phyloP scores from a whole-genome alignment of 2,797 vertebrate species.

The Rhabdomys pumilio region DNA sequence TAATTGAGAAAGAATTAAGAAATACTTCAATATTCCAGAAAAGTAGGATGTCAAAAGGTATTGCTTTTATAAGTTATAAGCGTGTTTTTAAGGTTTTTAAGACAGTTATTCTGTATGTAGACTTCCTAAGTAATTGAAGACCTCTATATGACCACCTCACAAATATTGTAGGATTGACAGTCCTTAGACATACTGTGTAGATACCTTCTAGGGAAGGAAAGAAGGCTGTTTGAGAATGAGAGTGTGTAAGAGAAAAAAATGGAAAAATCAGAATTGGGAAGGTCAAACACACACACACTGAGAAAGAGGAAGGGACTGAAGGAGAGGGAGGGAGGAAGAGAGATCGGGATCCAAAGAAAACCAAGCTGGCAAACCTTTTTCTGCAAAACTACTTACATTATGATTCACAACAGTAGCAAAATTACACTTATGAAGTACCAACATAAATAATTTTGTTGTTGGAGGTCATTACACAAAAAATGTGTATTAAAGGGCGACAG shows the following conservation, averaged over 20 bases:
- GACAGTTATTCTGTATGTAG: background rate
- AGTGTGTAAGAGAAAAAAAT: background rate
- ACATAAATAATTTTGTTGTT: background rate
- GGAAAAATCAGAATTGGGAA: background rate
- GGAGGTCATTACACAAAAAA: background rate
- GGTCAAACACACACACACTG: too few relatives aligned
- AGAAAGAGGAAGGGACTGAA: too few relatives aligned
- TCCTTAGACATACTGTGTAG: background rate
- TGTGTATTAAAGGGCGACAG: background rate
- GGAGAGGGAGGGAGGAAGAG: too few relatives aligned
- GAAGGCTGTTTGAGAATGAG: background rate
- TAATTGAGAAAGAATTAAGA: background rate
- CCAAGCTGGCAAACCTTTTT: background rate
- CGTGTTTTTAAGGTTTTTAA: background rate
- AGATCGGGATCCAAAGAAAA: background rate
- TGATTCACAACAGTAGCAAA: background rate
- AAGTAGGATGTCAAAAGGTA: background rate
- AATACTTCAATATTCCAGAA: background rate
- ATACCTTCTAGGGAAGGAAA: background rate
- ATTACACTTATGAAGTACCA: background rate
- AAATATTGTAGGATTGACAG: background rate
- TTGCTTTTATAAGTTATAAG: background rate
- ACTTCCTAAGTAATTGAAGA: conserved; percentile 29
- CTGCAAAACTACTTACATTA: background rate
- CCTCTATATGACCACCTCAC: background rate